Percentiles rank a stretch among this genome's conserved stretches.
Evolutionary conservation across 2,888 invertebrate species (phyloP).

Genomic region (Drosophila lacicola): DNA sequence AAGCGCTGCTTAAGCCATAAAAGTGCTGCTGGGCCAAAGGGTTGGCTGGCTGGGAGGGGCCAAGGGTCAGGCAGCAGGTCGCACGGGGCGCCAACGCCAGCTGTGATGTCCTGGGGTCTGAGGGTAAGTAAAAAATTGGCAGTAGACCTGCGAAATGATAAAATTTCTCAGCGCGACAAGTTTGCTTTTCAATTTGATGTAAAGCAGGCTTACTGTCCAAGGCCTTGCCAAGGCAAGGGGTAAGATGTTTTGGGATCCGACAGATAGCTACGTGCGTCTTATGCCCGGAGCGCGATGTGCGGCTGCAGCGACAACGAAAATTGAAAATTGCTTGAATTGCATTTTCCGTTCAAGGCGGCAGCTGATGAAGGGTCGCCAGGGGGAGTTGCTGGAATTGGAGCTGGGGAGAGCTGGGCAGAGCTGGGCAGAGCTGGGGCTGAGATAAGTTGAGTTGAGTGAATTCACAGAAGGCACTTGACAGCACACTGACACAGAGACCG

Average conservation of each 20-base stretch:
- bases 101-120: conserved; percentile 48
- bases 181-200: conserved; percentile 72
- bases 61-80: conserved; percentile 18
- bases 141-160: conserved; percentile 70
- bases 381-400: not conserved
- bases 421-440: not conserved
- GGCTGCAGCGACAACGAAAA: conserved; percentile 57
- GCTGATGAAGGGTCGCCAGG: conserved; percentile 37
- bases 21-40: conserved; percentile 30
- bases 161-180: conserved; percentile 70
- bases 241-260: not conserved
- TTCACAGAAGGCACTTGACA: conserved; percentile 32
- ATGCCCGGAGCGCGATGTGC: conserved; percentile 22
- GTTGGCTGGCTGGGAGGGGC: not conserved
- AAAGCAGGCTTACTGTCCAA: conserved; percentile 35
- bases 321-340: conserved; percentile 79
- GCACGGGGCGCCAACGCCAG: conserved; percentile 42
- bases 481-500: conserved; percentile 19
- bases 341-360: conserved; percentile 49
- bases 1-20: conserved; percentile 67
- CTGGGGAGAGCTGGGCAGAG: not conserved
- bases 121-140: conserved; percentile 63
- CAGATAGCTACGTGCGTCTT: conserved; percentile 14
- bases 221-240: not conserved
- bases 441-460: conserved; percentile 17